These are phyloP conservation scores for Lagorchestes hirsutus DNA, from an alignment of 2,797 vertebrate genomes.

Conservation along the genomic window DNA sequence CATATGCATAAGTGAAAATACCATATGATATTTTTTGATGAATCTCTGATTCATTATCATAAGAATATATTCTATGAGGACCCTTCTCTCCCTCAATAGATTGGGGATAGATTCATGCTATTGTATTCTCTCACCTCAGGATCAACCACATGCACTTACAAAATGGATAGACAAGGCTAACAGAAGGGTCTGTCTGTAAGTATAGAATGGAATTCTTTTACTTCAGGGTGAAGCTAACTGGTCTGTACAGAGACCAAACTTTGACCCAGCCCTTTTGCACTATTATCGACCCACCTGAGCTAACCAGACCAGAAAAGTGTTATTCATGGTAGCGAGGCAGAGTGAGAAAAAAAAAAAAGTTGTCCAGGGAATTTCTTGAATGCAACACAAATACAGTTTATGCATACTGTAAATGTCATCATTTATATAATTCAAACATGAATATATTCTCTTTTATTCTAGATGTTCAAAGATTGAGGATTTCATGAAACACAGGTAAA, in stretches of 20 bases:
- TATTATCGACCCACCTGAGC: background rate
- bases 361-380: background rate
- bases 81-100: background rate
- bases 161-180: slow-evolving; percentile 20
- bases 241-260: slow-evolving; percentile 14
- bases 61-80: background rate
- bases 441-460: slow-evolving; percentile 31
- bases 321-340: background rate
- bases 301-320: slow-evolving; percentile 5
- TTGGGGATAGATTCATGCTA: background rate
- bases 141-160: slow-evolving; percentile 8
- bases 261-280: background rate
- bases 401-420: background rate
- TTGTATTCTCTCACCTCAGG: background rate
- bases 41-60: background rate
- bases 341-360: background rate
- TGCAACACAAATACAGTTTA: slow-evolving; percentile 3
- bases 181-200: background rate
- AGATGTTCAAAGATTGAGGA: background rate
- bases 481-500: background rate
- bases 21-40: background rate
- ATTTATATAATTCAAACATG: slow-evolving; percentile 17
- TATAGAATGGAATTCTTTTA: background rate
- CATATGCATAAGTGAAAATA: background rate
- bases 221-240: background rate